phyloP scores from a whole-genome alignment of 2,113 vertebrate genomes.

The Erythrocercus mccallii region DNA sequence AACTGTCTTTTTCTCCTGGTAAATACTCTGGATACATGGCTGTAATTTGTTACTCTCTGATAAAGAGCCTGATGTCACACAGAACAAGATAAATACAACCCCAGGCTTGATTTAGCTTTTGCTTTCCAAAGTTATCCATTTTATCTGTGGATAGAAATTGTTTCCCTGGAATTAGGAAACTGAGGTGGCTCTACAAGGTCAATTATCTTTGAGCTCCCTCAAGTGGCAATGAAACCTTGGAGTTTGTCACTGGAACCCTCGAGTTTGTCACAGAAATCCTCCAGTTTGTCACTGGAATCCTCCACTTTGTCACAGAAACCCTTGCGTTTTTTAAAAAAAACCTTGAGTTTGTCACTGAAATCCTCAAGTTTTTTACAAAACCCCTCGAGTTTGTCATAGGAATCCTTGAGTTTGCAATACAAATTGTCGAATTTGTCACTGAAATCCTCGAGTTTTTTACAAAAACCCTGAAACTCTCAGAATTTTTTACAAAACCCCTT shows the following conservation, averaged over 20 bases:
- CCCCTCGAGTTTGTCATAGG: not conserved
- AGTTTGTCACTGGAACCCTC: accelerated
- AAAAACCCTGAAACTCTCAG: accelerated
- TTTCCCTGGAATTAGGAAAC: not conserved
- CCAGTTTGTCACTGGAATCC: accelerated
- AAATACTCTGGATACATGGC: not conserved
- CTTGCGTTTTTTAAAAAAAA: not conserved
- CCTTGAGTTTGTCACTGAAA: not conserved
- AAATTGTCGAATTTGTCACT: not conserved
- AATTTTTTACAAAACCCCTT: accelerated
- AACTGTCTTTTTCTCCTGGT: slow-evolving; percentile 3
- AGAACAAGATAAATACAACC: not conserved
- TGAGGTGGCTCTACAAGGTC: not conserved
- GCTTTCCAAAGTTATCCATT: not conserved
- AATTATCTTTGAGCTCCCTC: slow-evolving; percentile 15
- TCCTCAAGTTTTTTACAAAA: not conserved
- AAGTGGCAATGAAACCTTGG: not conserved
- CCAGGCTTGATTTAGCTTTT: not conserved
- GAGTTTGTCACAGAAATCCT: accelerated
- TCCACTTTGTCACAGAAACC: not conserved
- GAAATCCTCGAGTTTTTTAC: not conserved
- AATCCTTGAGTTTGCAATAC: not conserved
- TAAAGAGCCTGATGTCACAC: not conserved
- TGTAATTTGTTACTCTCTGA: not conserved
- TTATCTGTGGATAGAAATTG: accelerated